phyloP scores from a whole-genome alignment of 2,113 vertebrate species.

The Bucco capensis region DNA sequence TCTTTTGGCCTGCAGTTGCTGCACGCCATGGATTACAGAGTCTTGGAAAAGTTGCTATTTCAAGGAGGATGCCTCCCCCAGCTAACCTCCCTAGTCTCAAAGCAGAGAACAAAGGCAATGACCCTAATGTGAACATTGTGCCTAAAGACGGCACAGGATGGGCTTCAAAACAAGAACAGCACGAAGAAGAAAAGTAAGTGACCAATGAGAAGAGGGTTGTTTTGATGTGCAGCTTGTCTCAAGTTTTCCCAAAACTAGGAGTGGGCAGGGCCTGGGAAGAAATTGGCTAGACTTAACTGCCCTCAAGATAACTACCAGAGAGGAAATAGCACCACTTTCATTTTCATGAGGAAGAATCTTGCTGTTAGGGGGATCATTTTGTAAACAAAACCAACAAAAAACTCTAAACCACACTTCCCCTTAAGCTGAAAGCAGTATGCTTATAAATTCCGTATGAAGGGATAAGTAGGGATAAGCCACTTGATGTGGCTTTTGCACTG shows the following conservation, averaged over 20 bases:
- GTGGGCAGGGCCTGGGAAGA: neutral
- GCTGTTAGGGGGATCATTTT: neutral
- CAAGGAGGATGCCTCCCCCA: conserved; percentile 96
- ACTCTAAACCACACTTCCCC: neutral
- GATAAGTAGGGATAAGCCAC: neutral
- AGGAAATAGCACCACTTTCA: neutral
- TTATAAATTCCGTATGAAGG: neutral
- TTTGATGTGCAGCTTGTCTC: neutral
- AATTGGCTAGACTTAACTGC: neutral
- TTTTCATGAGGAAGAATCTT: neutral
- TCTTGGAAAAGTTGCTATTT: conserved; percentile 97
- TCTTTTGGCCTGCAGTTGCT: conserved; percentile 77
- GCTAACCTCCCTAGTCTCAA: conserved; percentile 97
- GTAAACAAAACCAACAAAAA: neutral
- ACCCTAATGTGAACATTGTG: conserved; percentile 98
- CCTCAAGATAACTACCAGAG: neutral
- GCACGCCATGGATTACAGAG: conserved; percentile 99
- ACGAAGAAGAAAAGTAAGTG: conserved; percentile 90
- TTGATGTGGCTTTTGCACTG: accelerated
- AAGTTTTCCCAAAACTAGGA: neutral
- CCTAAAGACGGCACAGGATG: conserved; percentile 97
- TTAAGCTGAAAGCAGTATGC: neutral
- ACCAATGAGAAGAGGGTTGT: neutral
- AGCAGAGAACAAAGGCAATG: conserved; percentile 99
- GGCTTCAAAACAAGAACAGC: conserved; percentile 91